phyloP scores from a whole-genome alignment of 2,888 invertebrate genomes.

The Miltochrista miniata region DNA sequence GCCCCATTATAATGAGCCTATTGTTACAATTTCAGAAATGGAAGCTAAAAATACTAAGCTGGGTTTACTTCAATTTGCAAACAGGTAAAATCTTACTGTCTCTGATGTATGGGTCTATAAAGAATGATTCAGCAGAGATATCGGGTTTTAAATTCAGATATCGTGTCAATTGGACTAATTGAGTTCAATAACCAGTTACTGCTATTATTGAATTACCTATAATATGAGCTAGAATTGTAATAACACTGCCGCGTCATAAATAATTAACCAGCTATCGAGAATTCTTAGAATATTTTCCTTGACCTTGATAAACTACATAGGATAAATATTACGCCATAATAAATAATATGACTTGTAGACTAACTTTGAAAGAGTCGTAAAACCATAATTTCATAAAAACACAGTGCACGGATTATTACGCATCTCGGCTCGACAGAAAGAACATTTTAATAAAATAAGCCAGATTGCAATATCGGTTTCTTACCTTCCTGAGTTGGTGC shows the following conservation, averaged over 20 bases:
- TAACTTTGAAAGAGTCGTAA: no score
- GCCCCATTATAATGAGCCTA: no score
- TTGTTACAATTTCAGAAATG: background rate
- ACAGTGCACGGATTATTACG: conserved; percentile 37
- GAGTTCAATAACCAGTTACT: conserved; percentile 4
- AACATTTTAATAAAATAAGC: conserved; percentile 47
- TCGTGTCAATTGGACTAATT: conserved; percentile 7
- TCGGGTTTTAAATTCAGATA: background rate
- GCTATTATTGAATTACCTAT: conserved; percentile 5
- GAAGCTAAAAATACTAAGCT: no score
- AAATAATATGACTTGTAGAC: no score
- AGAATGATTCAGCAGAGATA: background rate
- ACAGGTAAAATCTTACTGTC: no score
- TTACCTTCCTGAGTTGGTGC: conserved; percentile 50
- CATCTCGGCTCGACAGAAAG: conserved; percentile 38
- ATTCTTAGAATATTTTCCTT: conserved; percentile 16
- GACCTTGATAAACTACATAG: conserved; percentile 29
- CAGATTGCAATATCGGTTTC: conserved; percentile 26
- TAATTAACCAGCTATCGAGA: conserved; percentile 10
- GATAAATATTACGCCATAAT: background rate
- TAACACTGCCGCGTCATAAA: conserved; percentile 31
- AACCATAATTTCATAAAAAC: background rate
- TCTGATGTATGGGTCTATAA: background rate
- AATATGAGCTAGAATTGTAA: background rate
- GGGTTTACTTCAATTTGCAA: no score